Base-by-base conservation (phyloP, 2,888 invertebrate species). In the Cryptophagus acutangulus region DNA sequence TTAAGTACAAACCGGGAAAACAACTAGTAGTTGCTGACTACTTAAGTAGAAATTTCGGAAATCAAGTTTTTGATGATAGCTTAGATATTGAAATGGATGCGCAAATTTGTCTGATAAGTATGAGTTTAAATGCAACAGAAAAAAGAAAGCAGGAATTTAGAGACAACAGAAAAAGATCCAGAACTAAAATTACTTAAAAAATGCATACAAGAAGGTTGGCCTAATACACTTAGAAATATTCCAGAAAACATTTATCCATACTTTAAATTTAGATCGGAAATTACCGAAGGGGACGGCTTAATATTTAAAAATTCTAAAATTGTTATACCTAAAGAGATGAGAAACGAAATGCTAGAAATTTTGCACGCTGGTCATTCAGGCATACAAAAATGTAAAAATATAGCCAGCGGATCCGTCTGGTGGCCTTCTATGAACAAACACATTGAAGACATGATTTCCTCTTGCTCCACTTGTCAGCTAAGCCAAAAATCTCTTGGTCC, bases 81-180 rank as follows among this genome's bases (percentile, higher is more conserved):
- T 17, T 41, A 31, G 45, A 45, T 34, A 10, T 41, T 9, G 45
- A 45, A 17, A 5, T 38, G n/a, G 41, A 45, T 25, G 35, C 45
- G 14, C 41, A 45, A 40, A 31, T 45, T 9, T 45, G 41, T 18
- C 17, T 38, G 2, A 38, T 45, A 9, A 26, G 20, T 4, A 20
- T 25, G 14, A 25, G 20, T 16, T 13, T 33, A 17, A 24, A 31
- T 24, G 17, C 14, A 15, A 36, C 10, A 15, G 1, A 40, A 29
- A 30, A 33, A 3, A 31, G n/a, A 15, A 15, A 31, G 34, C 33
- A 28, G 5, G 34, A 34, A 10, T 18, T 17, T 9, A 16, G 15
- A 18, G 12, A 38, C 8, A n/a, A 31, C 29, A 9, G 9, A 10
- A 25, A 2, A n/a, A n/a, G 41, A 41, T 24, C 3, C 20, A 28